These are phyloP conservation scores for Osmerus eperlanus DNA, from an alignment of 2,113 vertebrate genomes.

Conservation along the genomic window DNA sequence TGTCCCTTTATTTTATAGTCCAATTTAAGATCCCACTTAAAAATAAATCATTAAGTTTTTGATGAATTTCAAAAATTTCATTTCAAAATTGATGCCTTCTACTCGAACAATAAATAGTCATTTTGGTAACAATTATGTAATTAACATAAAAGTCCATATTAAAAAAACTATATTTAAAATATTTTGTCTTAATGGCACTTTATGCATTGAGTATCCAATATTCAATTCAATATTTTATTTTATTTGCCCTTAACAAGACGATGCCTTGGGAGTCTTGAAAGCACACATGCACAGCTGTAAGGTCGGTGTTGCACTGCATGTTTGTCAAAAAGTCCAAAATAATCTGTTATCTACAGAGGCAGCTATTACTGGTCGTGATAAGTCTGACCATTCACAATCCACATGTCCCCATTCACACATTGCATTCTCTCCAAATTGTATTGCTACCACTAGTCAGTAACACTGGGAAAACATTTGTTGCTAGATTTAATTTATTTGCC, in stretches of 20 bases:
- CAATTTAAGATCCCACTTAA: too few species aligned
- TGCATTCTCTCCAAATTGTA: conserved; percentile 31
- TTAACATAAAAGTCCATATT: neutral
- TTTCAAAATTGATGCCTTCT: too few species aligned
- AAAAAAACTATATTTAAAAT: neutral
- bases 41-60: neutral
- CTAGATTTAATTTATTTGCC: conserved; percentile 22
- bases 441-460: conserved; percentile 31
- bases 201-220: neutral
- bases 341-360: conserved; percentile 62
- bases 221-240: neutral
- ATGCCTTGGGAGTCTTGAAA: conserved; percentile 11
- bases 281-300: conserved; percentile 15
- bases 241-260: neutral
- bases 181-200: neutral
- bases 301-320: conserved; percentile 31
- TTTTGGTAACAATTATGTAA: neutral
- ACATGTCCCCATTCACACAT: conserved; percentile 37
- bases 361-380: conserved; percentile 64
- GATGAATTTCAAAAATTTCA: too few species aligned
- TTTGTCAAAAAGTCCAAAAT: conserved; percentile 34
- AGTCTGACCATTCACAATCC: conserved; percentile 50
- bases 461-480: conserved; percentile 27
- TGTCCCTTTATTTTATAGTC: too few species aligned
- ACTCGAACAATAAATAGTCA: too few species aligned